Evolutionary conservation across 1,140 invertebrate species (phyloP).

Genomic region (Drosophila kepulauana): DNA sequence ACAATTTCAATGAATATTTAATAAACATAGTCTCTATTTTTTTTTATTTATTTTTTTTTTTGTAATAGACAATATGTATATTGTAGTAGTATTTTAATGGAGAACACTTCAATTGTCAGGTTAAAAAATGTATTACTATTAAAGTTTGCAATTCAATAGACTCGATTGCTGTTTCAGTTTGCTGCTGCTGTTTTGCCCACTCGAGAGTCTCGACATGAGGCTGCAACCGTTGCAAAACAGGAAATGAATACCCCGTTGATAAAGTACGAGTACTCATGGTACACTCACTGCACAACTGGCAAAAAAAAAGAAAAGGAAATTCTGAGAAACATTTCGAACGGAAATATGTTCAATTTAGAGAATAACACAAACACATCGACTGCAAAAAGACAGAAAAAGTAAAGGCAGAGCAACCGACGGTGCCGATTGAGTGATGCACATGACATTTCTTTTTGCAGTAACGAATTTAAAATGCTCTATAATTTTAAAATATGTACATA

Average conservation of each 20-base stretch:
- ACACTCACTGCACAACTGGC: neutral
- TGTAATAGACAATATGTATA: neutral
- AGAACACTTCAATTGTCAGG: conserved; percentile 1
- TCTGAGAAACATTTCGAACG: conserved; percentile 56
- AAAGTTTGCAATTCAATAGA: conserved; percentile 35
- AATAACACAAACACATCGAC: conserved; percentile 59
- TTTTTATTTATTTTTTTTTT: neutral
- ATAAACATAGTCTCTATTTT: conserved; percentile 13
- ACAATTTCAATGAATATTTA: conserved; percentile 38
- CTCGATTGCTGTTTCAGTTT: conserved; percentile 29
- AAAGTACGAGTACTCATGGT: neutral
- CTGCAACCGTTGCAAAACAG: conserved; percentile 60
- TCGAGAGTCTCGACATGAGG: conserved; percentile 24
- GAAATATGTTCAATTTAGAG: conserved; percentile 78
- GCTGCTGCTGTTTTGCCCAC: conserved; percentile 31
- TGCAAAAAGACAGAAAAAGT: neutral
- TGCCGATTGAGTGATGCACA: conserved; percentile 58
- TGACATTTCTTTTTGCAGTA: neutral
- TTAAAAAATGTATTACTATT: conserved; percentile 35
- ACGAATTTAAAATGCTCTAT: conserved; percentile 16
- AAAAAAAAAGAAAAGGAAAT: conserved; percentile 13
- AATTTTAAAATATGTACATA: no score
- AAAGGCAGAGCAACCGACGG: conserved; percentile 9
- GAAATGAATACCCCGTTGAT: conserved; percentile 66
- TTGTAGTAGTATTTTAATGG: conserved; percentile 4